Conservation (phyloP, 2,797 vertebrate species). For the Bryconaethiops microstoma region DNA sequence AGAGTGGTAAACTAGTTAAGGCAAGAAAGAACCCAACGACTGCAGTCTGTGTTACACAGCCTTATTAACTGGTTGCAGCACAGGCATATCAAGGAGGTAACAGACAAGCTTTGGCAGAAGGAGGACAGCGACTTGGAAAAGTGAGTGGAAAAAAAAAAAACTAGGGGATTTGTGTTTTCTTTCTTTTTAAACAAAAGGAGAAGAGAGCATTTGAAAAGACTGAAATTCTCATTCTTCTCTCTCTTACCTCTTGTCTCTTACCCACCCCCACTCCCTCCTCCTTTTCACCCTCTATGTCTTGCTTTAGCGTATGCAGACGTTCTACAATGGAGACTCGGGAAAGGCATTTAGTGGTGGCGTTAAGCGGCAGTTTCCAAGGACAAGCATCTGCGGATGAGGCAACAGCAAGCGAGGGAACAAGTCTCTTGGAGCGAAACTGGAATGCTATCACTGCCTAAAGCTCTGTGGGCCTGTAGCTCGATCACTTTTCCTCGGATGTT, state of each 20-base stretch:
- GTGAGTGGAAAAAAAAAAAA: constrained; percentile 67
- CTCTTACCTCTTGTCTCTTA: constrained; percentile 15
- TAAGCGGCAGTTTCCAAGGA: constrained; percentile 88
- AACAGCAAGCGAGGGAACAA: constrained; percentile 70
- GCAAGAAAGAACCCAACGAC: constrained; percentile 72
- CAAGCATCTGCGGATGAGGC: constrained; percentile 79
- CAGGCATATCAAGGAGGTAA: constrained; percentile 63
- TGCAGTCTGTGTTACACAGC: constrained; percentile 71
- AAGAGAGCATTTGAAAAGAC: constrained; percentile 71
- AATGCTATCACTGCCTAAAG: constrained; percentile 73
- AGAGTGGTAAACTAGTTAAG: constrained; percentile 75
- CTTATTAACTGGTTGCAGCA: constrained; percentile 63
- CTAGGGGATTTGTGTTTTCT: constrained; percentile 34
- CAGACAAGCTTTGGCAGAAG: constrained; percentile 60
- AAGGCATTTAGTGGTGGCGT: constrained; percentile 75
- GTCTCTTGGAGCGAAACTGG: constrained; percentile 81
- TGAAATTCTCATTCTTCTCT: constrained; percentile 71
- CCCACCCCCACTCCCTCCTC: constrained; percentile 48
- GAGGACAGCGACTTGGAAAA: constrained; percentile 68
- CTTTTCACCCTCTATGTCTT: constrained; percentile 45
- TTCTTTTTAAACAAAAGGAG: constrained; percentile 68
- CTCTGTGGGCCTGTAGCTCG: constrained; percentile 68
- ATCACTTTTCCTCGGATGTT: constrained; percentile 68
- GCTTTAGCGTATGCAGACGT: constrained; percentile 57
- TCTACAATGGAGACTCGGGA: constrained; percentile 82